These are phyloP conservation scores for Pongo abelii DNA, from an alignment of 2,113 vertebrate species.

Conservation along the genomic window DNA sequence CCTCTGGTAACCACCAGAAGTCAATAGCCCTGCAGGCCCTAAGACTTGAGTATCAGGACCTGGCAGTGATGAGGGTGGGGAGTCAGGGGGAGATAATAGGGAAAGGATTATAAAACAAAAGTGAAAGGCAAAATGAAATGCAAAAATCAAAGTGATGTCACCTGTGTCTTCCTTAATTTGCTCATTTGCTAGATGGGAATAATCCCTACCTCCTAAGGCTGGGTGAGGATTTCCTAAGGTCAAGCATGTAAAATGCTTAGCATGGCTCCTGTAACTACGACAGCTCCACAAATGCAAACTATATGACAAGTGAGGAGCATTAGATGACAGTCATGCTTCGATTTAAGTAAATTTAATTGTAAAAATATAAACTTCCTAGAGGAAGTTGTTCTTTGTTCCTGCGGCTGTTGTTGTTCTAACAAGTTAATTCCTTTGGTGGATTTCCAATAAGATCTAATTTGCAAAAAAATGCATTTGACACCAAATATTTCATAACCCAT, in stretches of 20 bases:
- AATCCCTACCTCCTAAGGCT: neutral
- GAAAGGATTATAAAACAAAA: neutral
- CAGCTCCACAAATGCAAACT: neutral
- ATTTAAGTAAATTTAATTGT: neutral
- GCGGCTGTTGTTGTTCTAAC: neutral
- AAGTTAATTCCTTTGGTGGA: neutral
- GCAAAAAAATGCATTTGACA: conserved; percentile 40
- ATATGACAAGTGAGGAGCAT: neutral
- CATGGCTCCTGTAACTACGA: neutral
- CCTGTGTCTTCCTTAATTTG: neutral
- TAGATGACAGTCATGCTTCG: neutral
- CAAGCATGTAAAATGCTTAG: neutral
- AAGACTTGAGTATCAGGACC: neutral
- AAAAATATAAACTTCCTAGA: neutral
- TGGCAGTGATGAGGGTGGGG: neutral
- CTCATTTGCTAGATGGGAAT: neutral
- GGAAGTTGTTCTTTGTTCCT: neutral
- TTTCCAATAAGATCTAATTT: conserved; percentile 28
- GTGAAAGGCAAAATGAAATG: neutral
- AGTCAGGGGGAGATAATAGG: accelerated
- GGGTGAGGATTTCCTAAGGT: neutral
- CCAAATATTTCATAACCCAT: neutral
- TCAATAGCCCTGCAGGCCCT: neutral
- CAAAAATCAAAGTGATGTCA: neutral
- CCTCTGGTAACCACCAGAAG: neutral